Evolutionary conservation across 23 tunicate genomes (phyloP), one percentile per base, ranked within the genome.

Genomic region (Styela plicata): DNA sequence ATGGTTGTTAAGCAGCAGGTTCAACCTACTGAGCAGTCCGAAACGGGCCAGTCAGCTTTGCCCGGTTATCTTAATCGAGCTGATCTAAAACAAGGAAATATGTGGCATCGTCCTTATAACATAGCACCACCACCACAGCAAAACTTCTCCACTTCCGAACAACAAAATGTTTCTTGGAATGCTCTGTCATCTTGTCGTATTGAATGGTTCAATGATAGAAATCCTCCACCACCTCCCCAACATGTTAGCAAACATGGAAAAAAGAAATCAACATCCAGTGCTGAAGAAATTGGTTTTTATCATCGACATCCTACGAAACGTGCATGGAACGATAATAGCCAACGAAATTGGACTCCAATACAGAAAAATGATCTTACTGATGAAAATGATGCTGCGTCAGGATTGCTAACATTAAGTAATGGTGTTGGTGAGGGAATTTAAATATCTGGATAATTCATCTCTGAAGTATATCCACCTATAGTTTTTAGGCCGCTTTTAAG

Each of bases 191-290:
- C 90, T 32, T 91, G 90, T 70, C 61, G 97, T 63, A 91, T 91
- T 44, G 97, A 86, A 36, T 91, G 97, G 97, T 91, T 91, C 74
- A 91, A 91, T 35, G 84, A 79, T 62, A 82, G 88, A 63, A 81
- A 63, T 66, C 44, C 52, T 37, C 63, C 87, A 29, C 66, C 63
- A 34, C 69, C 52, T 24, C 81, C 87, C 25, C 25, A 23, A 26
- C 81, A 53, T 33, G 81, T 24, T 21, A 26, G 22, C 27, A 44
- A 36, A 17, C n/a, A 23, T 27, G n/a, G 18, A 20, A 76, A 76
- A 29, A 76, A 44, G 53, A 36, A 36, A 23, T 17, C 31, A 18
- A 24, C 32, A 28, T 24, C 31, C 27, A 26, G 32, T 21, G 30
- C 81, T 37, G 81, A 27, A 0, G 81, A 76, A 44, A 57, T 25